Conservation (phyloP, 2,113 vertebrate species). For the Podarcis raffonei region DNA sequence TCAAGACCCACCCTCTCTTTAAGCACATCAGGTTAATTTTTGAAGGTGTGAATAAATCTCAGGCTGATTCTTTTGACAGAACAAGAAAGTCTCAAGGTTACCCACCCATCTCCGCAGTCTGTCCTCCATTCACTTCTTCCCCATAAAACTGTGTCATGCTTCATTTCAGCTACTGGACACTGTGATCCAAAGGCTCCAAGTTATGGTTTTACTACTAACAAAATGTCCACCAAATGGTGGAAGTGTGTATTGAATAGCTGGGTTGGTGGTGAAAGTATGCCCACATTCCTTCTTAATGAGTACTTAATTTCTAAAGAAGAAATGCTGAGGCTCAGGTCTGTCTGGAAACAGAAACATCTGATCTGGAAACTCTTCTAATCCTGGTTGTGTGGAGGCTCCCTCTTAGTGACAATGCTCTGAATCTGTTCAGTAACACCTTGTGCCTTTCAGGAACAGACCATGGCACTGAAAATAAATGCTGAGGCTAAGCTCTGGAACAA, state of each 20-base stretch:
- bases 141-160: background rate
- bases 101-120: background rate
- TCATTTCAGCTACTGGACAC: background rate
- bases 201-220: background rate
- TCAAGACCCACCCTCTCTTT: background rate
- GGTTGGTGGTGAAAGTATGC: no score
- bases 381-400: background rate
- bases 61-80: background rate
- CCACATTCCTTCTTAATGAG: background rate
- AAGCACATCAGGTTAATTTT: constrained; percentile 16
- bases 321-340: background rate
- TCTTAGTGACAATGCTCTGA: background rate
- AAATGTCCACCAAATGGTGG: background rate
- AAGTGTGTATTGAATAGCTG: no score
- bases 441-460: background rate
- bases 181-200: background rate
- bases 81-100: background rate
- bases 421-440: background rate
- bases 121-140: background rate
- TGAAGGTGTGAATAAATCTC: background rate
- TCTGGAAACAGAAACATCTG: background rate
- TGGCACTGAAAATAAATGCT: background rate
- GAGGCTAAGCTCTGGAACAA: background rate
- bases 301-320: background rate
- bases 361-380: background rate